phyloP scores from a whole-genome alignment of 2,888 invertebrate species.

The Celastrina argiolus region DNA sequence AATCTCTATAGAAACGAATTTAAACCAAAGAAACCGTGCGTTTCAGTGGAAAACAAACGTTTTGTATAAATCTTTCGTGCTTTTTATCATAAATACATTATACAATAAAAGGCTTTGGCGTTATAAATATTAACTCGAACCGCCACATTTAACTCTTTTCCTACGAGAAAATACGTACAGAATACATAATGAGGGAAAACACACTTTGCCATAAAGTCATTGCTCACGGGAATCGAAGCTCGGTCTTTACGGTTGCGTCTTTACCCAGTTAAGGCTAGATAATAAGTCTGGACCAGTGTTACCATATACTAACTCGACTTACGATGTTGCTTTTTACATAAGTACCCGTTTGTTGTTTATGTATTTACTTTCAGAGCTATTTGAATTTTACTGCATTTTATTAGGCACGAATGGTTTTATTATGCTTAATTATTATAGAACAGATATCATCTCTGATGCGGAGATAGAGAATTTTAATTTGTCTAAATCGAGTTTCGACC shows the following conservation, averaged over 20 bases:
- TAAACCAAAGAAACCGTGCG: neutral
- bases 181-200: slow-evolving; percentile 45
- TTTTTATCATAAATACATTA: slow-evolving; percentile 21
- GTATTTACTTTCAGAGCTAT: slow-evolving; percentile 13
- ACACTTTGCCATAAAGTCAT: slow-evolving; percentile 35
- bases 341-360: slow-evolving; percentile 24
- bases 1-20: neutral
- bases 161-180: slow-evolving; percentile 38
- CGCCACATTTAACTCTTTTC: slow-evolving; percentile 28
- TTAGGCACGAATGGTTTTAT: slow-evolving; percentile 17
- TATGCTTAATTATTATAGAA: slow-evolving; percentile 2
- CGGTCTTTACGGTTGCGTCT: slow-evolving; percentile 40
- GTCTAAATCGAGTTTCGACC: neutral
- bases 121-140: slow-evolving; percentile 32
- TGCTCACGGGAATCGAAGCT: slow-evolving; percentile 39
- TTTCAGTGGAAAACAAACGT: neutral
- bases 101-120: slow-evolving; percentile 24
- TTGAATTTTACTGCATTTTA: slow-evolving; percentile 15
- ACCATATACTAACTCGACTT: slow-evolving; percentile 36
- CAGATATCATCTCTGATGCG: neutral
- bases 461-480: neutral
- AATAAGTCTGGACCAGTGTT: slow-evolving; percentile 38
- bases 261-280: slow-evolving; percentile 36
- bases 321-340: slow-evolving; percentile 34
- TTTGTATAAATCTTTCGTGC: slow-evolving; percentile 7